Base-by-base conservation (phyloP, 2,888 invertebrate genomes). In the Catocala sponsa region DNA sequence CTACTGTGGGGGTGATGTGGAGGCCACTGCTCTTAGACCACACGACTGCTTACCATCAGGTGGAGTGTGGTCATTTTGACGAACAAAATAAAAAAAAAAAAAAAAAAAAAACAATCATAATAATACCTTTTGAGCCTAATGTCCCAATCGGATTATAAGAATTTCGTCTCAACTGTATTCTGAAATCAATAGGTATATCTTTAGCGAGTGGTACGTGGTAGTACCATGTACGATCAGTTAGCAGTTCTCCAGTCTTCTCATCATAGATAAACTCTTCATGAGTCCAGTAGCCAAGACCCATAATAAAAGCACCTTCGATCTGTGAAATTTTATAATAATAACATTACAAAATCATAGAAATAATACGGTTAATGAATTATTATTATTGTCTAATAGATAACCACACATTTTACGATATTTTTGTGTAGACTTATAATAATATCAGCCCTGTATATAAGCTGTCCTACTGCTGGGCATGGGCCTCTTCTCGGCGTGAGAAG, bases 161-260 rank as follows among this genome's bases (percentile, higher is more conserved):
- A 75, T 96, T 96, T 65, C 95, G 95, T 43, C 96, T 90, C 56
- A 98, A 93, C 55, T 95, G 95, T 1, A 97, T 91, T 63, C 97
- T 95, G 72, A 97, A 96, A 86, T 97, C 97, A 6, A 96, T 94
- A 0, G 97, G 97, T 71, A 97, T 97, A 76, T 97, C 97, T 78
- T 96, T 97, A 0, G 95, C 95, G 1, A 96, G 96, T 0, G 97
- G 97, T 0, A 96, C 95, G 77, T 97, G 96, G 81, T 97, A 97
- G 71, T 95, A 96, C 98, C 98, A 98, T 6, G 98, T 97, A 50
- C 97, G 95, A 77, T 96, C 95, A 0, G 97, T 97, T 5, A 97
- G 91, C 5, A 97, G 83, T 77, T 95, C 95, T 0, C 97, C 98
- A 0, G 96, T 96, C 10, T 94, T 83, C 6, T 95, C 89, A 65